Base-by-base conservation (phyloP, 2,888 invertebrate species). In the Salticus scenicus region DNA sequence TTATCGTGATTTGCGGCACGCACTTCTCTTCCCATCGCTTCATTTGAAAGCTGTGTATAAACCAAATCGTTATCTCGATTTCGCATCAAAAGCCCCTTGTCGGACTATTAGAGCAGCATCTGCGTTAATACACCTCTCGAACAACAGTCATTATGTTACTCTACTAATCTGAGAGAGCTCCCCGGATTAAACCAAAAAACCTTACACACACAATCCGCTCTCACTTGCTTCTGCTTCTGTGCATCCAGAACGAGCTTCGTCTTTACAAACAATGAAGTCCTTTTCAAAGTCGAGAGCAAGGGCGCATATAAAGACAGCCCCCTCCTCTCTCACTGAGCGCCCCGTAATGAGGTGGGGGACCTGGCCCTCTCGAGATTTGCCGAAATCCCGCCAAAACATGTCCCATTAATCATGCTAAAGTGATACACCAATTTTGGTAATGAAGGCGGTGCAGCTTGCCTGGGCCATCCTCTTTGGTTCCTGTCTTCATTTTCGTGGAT, bases 371-470 rank as follows among this genome's bases (percentile, higher is more conserved):
- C 77, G 83, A 83, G 83, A 77, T 64, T 72, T 77, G 66, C 83
- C 66, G 73, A 83, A 83, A 83, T 83, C 83, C 83, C 77, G 77
- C 83, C 83, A 72, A 83, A 83, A 83, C 83, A 83, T 76, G 83
- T 83, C 57, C 83, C 83, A 83, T 83, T 83, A 83, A 83, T 83
- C 83, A 83, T 77, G 72, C 83, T 77, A 83, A 83, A 83, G 83
- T 83, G 83, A 83, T 83, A 83, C 83, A 83, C 83, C 83, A 83
- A 83, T 83, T 77, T 76, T 77, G 66, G 83, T 83, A 83, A 83
- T 83, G 83, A 83, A 83, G 83, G 66, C 83, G 80, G 73, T 37
- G 17, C 51, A 66, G 42, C 71, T 67, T 31, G 42, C 42, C 27
- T 47, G 57, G 57, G 7, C 67, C 27, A 30, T 24, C 67, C 80